These are phyloP conservation scores for Jacana jacana DNA, from an alignment of 2,113 vertebrate species.

Conservation along the genomic window DNA sequence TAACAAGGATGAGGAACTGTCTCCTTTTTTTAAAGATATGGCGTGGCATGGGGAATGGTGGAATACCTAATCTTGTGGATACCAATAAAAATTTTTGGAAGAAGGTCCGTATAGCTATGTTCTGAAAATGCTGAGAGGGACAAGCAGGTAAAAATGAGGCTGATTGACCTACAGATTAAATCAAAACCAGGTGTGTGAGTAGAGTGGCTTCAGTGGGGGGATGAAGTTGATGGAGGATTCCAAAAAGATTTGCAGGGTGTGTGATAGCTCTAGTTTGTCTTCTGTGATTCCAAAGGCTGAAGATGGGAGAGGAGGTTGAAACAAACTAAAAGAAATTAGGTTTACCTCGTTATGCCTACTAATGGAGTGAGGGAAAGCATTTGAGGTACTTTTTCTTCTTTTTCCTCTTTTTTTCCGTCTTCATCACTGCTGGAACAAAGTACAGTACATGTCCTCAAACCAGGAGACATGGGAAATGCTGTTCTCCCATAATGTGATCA, in stretches of 20 bases:
- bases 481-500: background rate
- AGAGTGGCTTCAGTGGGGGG: background rate
- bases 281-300: background rate
- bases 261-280: background rate
- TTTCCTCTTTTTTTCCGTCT: background rate
- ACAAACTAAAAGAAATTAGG: background rate
- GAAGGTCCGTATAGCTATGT: background rate
- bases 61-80: background rate
- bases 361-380: background rate
- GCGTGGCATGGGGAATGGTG: background rate
- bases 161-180: background rate
- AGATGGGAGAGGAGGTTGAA: background rate
- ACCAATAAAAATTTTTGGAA: background rate
- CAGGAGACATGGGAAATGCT: background rate
- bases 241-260: background rate
- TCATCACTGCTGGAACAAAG: background rate
- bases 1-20: background rate
- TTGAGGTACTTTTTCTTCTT: background rate
- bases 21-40: fast-evolving
- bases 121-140: background rate
- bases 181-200: background rate
- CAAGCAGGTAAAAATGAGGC: background rate
- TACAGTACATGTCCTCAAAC: too few species aligned
- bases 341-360: background rate
- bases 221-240: background rate